Evolutionary conservation across 2,888 invertebrate genomes (phyloP).

Genomic region (Acleris sparsana): DNA sequence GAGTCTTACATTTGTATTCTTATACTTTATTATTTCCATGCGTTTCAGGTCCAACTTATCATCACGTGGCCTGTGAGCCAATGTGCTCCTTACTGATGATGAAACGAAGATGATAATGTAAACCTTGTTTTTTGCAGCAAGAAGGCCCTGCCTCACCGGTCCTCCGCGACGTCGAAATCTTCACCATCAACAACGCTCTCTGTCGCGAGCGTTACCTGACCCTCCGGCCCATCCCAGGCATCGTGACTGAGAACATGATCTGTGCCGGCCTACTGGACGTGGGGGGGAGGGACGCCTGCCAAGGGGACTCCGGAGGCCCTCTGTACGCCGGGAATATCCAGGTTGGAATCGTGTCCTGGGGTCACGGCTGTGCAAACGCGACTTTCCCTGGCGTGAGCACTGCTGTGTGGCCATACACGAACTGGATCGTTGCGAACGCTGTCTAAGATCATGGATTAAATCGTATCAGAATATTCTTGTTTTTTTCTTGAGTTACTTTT

Average conservation of each 20-base stretch:
- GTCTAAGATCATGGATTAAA: conserved; percentile 23
- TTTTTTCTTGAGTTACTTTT: no score
- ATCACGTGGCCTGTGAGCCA: no score
- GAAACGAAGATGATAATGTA: no score
- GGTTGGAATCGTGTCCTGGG: conserved; percentile 76
- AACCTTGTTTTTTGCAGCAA: conserved; percentile 39
- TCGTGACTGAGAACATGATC: conserved; percentile 64
- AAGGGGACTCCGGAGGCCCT: conserved; percentile 72
- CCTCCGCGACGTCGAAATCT: conserved; percentile 54
- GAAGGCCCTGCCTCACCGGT: conserved; percentile 43
- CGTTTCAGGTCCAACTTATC: no score
- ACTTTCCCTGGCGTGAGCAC: conserved; percentile 73
- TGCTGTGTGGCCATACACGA: conserved; percentile 57
- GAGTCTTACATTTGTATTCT: no score
- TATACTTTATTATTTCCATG: no score
- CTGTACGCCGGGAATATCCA: conserved; percentile 59
- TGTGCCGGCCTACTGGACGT: conserved; percentile 53
- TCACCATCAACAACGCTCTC: conserved; percentile 53
- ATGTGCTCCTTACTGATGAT: no score
- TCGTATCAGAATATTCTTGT: no score
- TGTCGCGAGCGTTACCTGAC: conserved; percentile 55
- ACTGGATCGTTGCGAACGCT: conserved; percentile 53
- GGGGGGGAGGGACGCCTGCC: conserved; percentile 50
- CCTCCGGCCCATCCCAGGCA: conserved; percentile 25
- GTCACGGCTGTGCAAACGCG: conserved; percentile 66